Evolutionary conservation across 2,113 vertebrate genomes (phyloP).

Genomic region (Eleginops maclovinus): DNA sequence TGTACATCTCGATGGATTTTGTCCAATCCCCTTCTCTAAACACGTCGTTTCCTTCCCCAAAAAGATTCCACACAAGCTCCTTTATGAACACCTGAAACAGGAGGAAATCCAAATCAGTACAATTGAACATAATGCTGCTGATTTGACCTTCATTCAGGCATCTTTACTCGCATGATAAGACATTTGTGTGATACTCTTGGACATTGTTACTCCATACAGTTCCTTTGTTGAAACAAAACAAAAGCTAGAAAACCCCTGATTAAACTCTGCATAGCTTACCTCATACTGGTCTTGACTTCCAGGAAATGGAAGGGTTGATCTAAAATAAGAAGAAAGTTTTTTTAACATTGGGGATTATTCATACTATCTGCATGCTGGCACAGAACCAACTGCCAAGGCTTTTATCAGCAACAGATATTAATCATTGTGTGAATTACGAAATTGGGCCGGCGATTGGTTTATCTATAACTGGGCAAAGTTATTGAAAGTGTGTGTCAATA

Average conservation of each 20-base stretch:
- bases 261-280: slow-evolving; percentile 76
- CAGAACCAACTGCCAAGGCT: background rate
- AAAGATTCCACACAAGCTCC: slow-evolving; percentile 93
- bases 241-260: background rate
- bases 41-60: slow-evolving; percentile 94
- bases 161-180: too few relatives aligned
- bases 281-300: slow-evolving; percentile 95
- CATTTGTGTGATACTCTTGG: too few relatives aligned
- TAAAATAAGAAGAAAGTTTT: slow-evolving; percentile 60
- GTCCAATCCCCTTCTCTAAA: slow-evolving; percentile 92
- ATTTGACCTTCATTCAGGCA: background rate
- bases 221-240: background rate
- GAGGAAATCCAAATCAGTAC: background rate
- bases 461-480: background rate
- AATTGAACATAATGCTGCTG: too few relatives aligned
- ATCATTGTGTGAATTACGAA: background rate
- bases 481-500: background rate
- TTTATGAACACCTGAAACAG: slow-evolving; percentile 90
- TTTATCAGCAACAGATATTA: background rate
- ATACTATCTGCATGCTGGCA: background rate
- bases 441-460: slow-evolving; percentile 1
- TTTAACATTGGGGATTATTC: too few relatives aligned
- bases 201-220: too few relatives aligned
- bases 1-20: slow-evolving; percentile 91
- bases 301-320: slow-evolving; percentile 94